Evolutionary conservation across 2,113 vertebrate species (phyloP).

Genomic region (Daphoenositta chrysoptera): DNA sequence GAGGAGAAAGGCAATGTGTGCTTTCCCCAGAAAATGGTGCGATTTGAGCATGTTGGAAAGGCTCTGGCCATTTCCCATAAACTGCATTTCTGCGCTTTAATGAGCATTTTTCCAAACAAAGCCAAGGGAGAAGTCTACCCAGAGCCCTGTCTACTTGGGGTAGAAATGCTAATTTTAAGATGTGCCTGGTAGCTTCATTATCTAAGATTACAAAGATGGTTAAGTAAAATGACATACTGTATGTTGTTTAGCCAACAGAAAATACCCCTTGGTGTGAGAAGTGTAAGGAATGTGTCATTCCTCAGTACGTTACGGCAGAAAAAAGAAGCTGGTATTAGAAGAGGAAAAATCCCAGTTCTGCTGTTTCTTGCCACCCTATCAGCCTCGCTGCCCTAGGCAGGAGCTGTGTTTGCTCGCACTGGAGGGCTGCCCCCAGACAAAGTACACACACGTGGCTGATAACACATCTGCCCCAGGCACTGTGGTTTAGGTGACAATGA

Average conservation of each 20-base stretch:
- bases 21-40: not conserved
- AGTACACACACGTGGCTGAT: not conserved
- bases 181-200: slow-evolving; percentile 39
- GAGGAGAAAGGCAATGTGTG: not conserved
- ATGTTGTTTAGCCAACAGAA: slow-evolving; percentile 52
- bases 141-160: not conserved
- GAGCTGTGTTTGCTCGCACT: not conserved
- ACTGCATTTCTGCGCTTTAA: slow-evolving; percentile 6
- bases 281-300: slow-evolving; percentile 48
- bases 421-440: slow-evolving; percentile 51
- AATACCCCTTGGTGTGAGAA: slow-evolving; percentile 41
- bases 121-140: slow-evolving; percentile 25
- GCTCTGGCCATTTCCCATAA: not conserved
- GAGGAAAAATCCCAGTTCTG: slow-evolving; percentile 41
- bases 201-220: slow-evolving; percentile 20
- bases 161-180: slow-evolving; percentile 48
- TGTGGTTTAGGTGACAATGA: slow-evolving; percentile 14
- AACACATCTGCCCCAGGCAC: not conserved
- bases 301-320: not conserved
- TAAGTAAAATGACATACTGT: slow-evolving; percentile 25
- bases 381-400: slow-evolving; percentile 35
- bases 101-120: slow-evolving; percentile 35
- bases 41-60: not conserved
- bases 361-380: slow-evolving; percentile 43
- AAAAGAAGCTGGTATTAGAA: slow-evolving; percentile 34